Evolutionary conservation across 2,888 invertebrate genomes (phyloP), one percentile per base, ranked within the genome.

Genomic region (Noctua fimbriata): DNA sequence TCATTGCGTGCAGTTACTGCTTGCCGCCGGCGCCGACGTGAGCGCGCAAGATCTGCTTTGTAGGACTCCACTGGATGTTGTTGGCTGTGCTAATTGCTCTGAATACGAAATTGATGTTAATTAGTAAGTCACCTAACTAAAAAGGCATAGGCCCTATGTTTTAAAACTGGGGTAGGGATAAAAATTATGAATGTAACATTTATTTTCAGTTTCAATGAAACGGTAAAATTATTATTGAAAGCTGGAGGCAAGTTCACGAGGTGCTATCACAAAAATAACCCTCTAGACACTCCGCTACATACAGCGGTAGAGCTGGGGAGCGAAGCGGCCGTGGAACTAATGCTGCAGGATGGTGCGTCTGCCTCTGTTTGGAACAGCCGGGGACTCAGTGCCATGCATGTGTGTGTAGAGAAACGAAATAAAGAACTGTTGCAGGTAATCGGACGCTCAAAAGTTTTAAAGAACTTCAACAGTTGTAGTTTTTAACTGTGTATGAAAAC

Each of bases 261-360:
- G 2, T 0, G 9, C 28, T 63, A 14, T 55, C 7, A 49, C n/a
- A 73, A 71, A n/a, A 72, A 16, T 14, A 65, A 72, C 47, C 55
- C 71, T 3, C n/a, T 66, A 36, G 78, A 69, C 24, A 81, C 70
- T 36, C 86, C 88, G 0, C 71, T 91, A 0, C 91, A 91, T 41
- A 91, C 87, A n/a, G 91, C 91, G 1, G 91, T 91, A 9, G 89
- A 89, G n/a, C 70, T 91, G 16, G 86, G 81, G 12, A 86, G 86
- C 21, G 73, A 87, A 1, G 86, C 82, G 7, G 86, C 80, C 0
- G 85, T 89, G 0, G 76, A 81, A 32, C 78, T 81, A 9, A 69
- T 91, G 12, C 73, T 91, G 1, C 60, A 78, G 0, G 82, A 78
- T 24, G 91, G 90, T 0, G 86, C 84, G 0, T 88, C 86, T 6